Base-by-base conservation (phyloP, 2,888 invertebrate genomes). In the Seira sanloemensis region DNA sequence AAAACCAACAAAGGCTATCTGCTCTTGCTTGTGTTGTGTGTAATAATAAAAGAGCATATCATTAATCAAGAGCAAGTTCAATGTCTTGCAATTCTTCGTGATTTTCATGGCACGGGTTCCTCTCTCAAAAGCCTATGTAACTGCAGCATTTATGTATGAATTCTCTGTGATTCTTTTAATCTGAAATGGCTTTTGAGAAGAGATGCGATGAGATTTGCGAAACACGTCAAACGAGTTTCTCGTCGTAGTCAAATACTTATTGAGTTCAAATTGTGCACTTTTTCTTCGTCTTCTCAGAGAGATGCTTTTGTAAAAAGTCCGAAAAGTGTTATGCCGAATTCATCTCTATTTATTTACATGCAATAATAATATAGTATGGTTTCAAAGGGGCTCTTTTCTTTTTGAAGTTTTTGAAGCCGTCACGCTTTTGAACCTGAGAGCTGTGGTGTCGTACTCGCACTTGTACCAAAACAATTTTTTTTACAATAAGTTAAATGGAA, bases 171-270 rank as follows among this genome's bases (percentile, higher is more conserved):
- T n/a, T 58, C n/a, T 58, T 58, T 18, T 4, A 7, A 58, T 58
- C n/a, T 37, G 5, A 37, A 37, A 37, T 37, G 5, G n/a, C 12
- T 37, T 58, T 58, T 18, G 18, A 58, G n/a, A 16, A 18, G 58
- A 18, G n/a, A 58, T 58, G 58, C n/a, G 58, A 58, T 4, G n/a
- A 58, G 58, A 58, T n/a, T n/a, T n/a, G 54, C 66, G 69, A 82
- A 82, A 82, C 82, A 82, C 82, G 82, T 82, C 72, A 76, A 62
- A 82, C 82, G 65, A 82, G 82, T 82, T 82, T 71, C 71, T 58
- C 58, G 2, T 58, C 58, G 58, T 58, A 58, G n/a, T 37, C 5
- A 37, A 37, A 37, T 37, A n/a, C 23, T 21, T 54, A 82, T 77
- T 82, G 82, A 77, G 82, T 81, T 74, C 81, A 81, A 58, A 2